These are phyloP conservation scores for Acromyrmex heyeri DNA, from an alignment of 1,140 invertebrate species.

Conservation along the genomic window DNA sequence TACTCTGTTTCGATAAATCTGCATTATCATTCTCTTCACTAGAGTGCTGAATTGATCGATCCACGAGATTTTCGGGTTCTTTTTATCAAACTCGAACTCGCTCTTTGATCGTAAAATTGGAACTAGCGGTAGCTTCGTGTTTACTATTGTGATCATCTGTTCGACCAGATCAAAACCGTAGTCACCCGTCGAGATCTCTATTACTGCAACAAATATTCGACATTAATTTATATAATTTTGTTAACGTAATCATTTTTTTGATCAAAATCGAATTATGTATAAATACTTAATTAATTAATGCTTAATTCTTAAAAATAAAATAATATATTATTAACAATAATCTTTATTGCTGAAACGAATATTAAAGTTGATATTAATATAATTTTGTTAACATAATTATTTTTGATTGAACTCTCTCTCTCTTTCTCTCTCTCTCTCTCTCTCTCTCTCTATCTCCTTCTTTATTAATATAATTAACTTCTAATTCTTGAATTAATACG, in stretches of 20 bases:
- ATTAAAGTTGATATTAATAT: too few relatives aligned
- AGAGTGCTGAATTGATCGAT: constrained; percentile 90
- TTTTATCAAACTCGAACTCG: constrained; percentile 77
- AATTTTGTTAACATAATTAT: neutral
- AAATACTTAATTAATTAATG: neutral
- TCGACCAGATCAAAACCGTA: constrained; percentile 90
- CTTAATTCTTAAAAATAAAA: too few relatives aligned
- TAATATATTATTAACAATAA: too few relatives aligned
- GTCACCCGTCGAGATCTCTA: constrained; percentile 92
- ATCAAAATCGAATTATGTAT: neutral
- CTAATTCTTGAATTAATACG: too few relatives aligned
- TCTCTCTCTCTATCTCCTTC: too few relatives aligned
- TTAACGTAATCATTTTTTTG: neutral
- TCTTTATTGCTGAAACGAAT: too few relatives aligned
- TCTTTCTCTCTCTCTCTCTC: too few relatives aligned
- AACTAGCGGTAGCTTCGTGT: constrained; percentile 87
- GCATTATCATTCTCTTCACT: constrained; percentile 90
- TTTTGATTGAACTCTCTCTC: neutral
- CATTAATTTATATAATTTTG: neutral
- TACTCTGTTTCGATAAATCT: constrained; percentile 91
- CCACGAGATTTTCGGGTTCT: constrained; percentile 87
- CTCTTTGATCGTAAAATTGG: constrained; percentile 83
- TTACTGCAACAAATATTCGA: constrained; percentile 87
- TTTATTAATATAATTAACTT: too few relatives aligned
- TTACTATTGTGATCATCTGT: constrained; percentile 88